Evolutionary conservation across 2,888 invertebrate genomes (phyloP), one percentile per base, ranked within the genome.

Genomic region (Mythimna vitellina): DNA sequence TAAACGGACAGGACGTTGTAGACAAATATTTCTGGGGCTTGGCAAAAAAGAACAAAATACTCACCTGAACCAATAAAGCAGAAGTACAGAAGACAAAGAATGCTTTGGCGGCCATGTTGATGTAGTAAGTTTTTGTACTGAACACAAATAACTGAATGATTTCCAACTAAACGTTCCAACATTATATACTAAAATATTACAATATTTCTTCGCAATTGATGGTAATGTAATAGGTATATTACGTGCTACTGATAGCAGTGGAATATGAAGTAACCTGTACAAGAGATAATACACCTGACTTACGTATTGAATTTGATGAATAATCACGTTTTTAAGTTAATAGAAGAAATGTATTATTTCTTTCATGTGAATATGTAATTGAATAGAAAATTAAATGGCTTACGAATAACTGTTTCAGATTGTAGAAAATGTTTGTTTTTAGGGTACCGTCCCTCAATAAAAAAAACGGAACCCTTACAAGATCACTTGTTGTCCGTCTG

Each of bases 161-260:
- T 61, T 54, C 4, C 25, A 9, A 17, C n/a, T 7, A 7, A 7
- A 58, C 9, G 9, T n/a, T 42, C 8, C 6, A 51, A 60, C 62
- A 20, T 84, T 83, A 67, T 83, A 83, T 83, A 83, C 54, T 46
- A 53, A 60, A 60, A 0, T 38, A 57, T 83, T 83, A 64, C 82
- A 72, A 54, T 71, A 79, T 14, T 22, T 63, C 29, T 69, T 14
- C 17, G 77, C 64, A 74, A 83, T 62, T 51, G 38, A 61, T 73
- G 8, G 10, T 64, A 74, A 80, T 35, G 62, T 65, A 66, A 70
- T 57, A 53, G 14, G 17, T 25, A 20, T 56, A 56, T 58, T 76
- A 73, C 75, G 60, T 76, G 60, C 3, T 20, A 9, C 10, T 6
- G 69, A 72, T 73, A 73, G 29, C 29, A 46, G 0, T 64, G 4